Percentiles rank a stretch among this genome's conserved stretches.
Conservation (phyloP, 2,113 vertebrate species). For the Tenrec ecaudatus region DNA sequence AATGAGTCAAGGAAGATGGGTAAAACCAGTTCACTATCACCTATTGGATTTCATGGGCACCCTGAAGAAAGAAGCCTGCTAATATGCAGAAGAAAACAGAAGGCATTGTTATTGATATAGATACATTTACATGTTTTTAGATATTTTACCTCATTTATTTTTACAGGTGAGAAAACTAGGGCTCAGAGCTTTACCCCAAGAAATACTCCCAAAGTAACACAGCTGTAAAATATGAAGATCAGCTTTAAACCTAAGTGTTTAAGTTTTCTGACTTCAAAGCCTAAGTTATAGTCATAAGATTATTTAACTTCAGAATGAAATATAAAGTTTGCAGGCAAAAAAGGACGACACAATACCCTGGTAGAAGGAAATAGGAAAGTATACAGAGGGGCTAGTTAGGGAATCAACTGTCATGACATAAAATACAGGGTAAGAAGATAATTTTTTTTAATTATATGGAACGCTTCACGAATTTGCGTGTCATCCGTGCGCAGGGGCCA, state of each 20-base stretch:
- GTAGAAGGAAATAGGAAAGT: slow-evolving; percentile 10
- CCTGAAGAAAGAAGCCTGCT: slow-evolving; percentile 26
- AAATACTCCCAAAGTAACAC: slow-evolving; percentile 28
- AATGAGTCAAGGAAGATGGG: slow-evolving; percentile 9
- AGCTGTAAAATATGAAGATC: neutral
- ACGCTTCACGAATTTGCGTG: no score
- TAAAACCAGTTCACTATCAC: slow-evolving; percentile 19
- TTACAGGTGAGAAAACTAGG: slow-evolving; percentile 6
- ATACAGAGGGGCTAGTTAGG: slow-evolving; percentile 29
- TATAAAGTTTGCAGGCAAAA: neutral
- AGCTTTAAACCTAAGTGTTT: slow-evolving; percentile 27
- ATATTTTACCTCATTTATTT: neutral
- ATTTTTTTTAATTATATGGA: no score
- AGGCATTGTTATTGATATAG: slow-evolving; percentile 30
- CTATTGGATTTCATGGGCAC: slow-evolving; percentile 35
- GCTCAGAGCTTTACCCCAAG: neutral
- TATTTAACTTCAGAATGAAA: slow-evolving; percentile 50
- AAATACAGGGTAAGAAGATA: slow-evolving; percentile 35
- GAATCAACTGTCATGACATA: slow-evolving; percentile 39
- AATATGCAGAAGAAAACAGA: slow-evolving; percentile 50
- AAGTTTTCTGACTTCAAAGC: slow-evolving; percentile 54
- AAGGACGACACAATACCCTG: neutral
- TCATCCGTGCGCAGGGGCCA: no score
- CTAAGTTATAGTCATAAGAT: slow-evolving; percentile 9
- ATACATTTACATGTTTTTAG: slow-evolving; percentile 18